Evolutionary conservation across 2,888 invertebrate species (phyloP).

Genomic region (Chrysolina haemoptera): DNA sequence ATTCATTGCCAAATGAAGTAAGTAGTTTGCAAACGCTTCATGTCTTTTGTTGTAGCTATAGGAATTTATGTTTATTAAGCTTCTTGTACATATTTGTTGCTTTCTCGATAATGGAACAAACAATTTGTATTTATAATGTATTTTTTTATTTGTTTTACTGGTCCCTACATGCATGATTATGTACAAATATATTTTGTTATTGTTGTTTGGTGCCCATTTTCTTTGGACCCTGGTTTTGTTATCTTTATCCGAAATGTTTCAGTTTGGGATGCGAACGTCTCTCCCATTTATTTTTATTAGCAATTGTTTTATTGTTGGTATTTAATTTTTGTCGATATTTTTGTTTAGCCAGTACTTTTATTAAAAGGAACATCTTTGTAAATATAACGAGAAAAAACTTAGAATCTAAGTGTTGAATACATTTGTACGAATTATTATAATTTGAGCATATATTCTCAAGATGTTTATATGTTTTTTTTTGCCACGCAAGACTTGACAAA

Average conservation of each 20-base stretch:
- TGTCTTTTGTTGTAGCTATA: not conserved
- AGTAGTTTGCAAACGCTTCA: not conserved
- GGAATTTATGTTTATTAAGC: not conserved
- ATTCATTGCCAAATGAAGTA: not conserved
- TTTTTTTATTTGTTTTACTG: constrained; percentile 66
- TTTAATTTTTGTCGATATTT: constrained; percentile 38
- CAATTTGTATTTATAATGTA: not conserved
- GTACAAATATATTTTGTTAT: constrained; percentile 53
- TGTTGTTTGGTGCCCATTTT: constrained; percentile 53
- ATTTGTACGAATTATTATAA: constrained; percentile 63
- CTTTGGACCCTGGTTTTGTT: constrained; percentile 56
- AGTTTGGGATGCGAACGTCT: constrained; percentile 55
- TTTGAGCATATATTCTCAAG: constrained; percentile 57
- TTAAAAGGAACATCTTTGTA: constrained; percentile 67
- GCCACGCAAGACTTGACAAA: constrained; percentile 67
- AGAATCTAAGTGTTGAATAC: constrained; percentile 61
- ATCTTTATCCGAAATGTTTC: constrained; percentile 48
- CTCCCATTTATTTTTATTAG: constrained; percentile 36
- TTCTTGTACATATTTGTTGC: not conserved
- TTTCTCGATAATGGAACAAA: not conserved
- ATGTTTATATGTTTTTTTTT: constrained; percentile 60
- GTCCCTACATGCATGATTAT: constrained; percentile 54
- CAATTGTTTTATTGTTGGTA: constrained; percentile 45
- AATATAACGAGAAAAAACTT: constrained; percentile 62
- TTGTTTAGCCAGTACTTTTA: constrained; percentile 49